Percentiles rank a stretch among this genome's conserved stretches.
Evolutionary conservation across 2,797 vertebrate species (phyloP).

Genomic region (Morus bassanus): DNA sequence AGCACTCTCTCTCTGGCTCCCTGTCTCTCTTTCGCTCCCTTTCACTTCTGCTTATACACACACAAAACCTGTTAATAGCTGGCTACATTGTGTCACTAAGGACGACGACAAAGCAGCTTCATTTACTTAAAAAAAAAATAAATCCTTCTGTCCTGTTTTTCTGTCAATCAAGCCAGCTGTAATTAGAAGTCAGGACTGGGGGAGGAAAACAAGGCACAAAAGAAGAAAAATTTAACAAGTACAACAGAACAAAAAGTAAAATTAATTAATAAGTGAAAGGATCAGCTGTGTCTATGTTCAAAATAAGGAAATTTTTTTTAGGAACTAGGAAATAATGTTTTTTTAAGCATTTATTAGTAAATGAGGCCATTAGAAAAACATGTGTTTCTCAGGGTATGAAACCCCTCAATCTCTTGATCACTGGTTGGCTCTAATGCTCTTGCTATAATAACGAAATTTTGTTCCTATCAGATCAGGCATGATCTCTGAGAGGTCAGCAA

Average conservation of each 20-base stretch:
- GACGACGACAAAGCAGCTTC: constrained; percentile 25
- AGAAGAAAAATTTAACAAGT: not conserved
- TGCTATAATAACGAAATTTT: not conserved
- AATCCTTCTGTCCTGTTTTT: not conserved
- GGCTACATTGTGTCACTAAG: constrained; percentile 29
- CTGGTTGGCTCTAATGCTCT: not conserved
- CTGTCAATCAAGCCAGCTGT: constrained; percentile 59
- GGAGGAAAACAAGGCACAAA: not conserved
- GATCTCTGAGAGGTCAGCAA: not conserved
- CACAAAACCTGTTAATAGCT: not conserved
- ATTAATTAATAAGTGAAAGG: constrained; percentile 46
- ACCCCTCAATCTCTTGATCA: not conserved
- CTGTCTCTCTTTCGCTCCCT: not conserved
- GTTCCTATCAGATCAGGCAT: not conserved
- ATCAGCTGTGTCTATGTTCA: not conserved
- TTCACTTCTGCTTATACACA: not conserved
- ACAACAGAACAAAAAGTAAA: constrained; percentile 27
- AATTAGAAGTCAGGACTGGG: constrained; percentile 50
- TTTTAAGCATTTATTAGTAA: not conserved
- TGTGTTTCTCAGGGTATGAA: not conserved
- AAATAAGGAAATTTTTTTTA: not conserved
- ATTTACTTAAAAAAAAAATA: not conserved
- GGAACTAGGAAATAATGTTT: not conserved
- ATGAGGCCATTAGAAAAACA: not conserved
- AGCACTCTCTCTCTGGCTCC: not conserved